These are phyloP conservation scores for Sminthurides aquaticus DNA, from an alignment of 2,888 invertebrate genomes.

Conservation along the genomic window DNA sequence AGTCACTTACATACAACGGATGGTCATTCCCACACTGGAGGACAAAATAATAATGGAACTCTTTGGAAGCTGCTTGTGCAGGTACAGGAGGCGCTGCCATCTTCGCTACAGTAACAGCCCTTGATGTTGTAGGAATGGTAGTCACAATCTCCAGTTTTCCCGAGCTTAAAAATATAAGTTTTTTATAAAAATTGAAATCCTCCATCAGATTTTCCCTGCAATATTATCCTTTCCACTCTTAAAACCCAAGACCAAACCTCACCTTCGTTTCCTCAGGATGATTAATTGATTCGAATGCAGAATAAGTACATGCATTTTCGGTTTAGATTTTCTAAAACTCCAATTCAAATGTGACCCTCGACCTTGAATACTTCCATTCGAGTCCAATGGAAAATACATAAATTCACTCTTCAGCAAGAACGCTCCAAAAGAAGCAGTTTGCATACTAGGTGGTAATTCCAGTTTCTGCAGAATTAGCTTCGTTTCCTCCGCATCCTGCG, in stretches of 20 bases:
- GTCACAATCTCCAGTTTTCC: conserved; percentile 9
- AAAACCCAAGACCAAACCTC: no score
- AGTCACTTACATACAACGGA: not conserved
- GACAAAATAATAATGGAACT: conserved; percentile 7
- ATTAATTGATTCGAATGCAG: conserved; percentile 6
- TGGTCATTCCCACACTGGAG: conserved; percentile 4
- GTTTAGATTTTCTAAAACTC: conserved; percentile 8
- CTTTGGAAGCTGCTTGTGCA: not conserved
- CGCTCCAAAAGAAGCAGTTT: not conserved
- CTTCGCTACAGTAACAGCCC: not conserved
- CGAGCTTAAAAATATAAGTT: conserved; percentile 2
- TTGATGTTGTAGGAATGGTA: not conserved
- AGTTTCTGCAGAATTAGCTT: conserved; percentile 32
- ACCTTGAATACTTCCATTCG: not conserved
- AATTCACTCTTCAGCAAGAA: conserved; percentile 12
- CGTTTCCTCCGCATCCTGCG: conserved; percentile 45
- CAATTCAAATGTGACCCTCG: not conserved
- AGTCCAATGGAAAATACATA: conserved; percentile 1
- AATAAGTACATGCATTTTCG: conserved; percentile 3
- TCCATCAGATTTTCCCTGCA: not conserved
- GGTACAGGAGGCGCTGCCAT: not conserved
- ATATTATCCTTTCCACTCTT: no score
- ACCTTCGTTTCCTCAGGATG: conserved; percentile 6
- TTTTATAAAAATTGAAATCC: not conserved
- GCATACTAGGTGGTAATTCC: conserved; percentile 6